Conservation (phyloP, 2,888 invertebrate genomes). For the Hecatera dysodea region DNA sequence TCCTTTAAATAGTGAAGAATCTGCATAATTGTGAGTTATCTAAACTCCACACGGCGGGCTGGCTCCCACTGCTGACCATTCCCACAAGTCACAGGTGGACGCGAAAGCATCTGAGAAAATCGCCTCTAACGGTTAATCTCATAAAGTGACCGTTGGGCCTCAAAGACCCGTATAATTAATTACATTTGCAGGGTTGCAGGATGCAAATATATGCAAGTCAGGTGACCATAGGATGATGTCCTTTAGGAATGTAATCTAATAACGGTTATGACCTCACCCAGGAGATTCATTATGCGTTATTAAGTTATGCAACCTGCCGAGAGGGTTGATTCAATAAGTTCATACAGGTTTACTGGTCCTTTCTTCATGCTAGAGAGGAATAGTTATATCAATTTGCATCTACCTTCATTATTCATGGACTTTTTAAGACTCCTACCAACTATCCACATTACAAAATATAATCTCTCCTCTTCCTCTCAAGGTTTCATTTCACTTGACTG, state of each 20-base stretch:
- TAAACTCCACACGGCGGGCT: conserved; percentile 67
- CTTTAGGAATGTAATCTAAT: conserved; percentile 55
- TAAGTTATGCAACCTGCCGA: conserved; percentile 21
- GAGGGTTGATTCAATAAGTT: conserved; percentile 6
- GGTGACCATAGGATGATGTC: conserved; percentile 69
- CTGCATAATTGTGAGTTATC: conserved; percentile 86
- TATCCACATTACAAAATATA: conserved; percentile 4
- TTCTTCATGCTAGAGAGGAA: not conserved
- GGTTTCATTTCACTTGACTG: conserved; percentile 10
- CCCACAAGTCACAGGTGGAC: conserved; percentile 79
- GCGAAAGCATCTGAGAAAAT: conserved; percentile 78
- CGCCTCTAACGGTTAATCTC: conserved; percentile 78
- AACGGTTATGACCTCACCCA: conserved; percentile 59
- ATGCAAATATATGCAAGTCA: conserved; percentile 79
- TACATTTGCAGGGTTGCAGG: conserved; percentile 76
- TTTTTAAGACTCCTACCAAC: not conserved
- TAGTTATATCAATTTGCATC: not conserved
- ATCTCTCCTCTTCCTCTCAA: not conserved
- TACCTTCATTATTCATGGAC: not conserved
- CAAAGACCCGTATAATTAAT: conserved; percentile 62
- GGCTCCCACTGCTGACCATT: conserved; percentile 80
- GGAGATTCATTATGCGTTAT: conserved; percentile 35
- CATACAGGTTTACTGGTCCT: not conserved
- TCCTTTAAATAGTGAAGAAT: conserved; percentile 69
- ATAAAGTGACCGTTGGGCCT: conserved; percentile 77